A percentile compares a stretch with the other conserved stretches of the same genome.
phyloP scores from a whole-genome alignment of 2,113 vertebrate genomes.

The Trichomycterus rosablanca region DNA sequence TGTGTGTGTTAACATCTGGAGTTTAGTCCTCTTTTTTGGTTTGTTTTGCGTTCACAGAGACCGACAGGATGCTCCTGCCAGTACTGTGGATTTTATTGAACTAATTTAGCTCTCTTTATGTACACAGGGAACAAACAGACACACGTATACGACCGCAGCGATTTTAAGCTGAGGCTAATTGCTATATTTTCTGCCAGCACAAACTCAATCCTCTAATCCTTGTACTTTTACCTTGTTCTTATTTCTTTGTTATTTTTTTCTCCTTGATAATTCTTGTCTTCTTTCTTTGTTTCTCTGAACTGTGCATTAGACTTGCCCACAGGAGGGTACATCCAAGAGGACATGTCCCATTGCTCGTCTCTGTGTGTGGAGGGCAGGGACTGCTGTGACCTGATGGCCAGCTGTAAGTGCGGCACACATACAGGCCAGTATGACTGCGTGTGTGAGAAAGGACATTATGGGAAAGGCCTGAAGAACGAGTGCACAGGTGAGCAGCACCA shows the following conservation, averaged over 20 bases:
- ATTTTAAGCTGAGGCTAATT: background rate
- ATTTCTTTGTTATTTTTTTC: background rate
- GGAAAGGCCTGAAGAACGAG: conserved; percentile 88
- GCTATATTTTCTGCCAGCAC: background rate
- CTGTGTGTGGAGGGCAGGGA: conserved; percentile 81
- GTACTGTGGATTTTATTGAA: conserved; percentile 15
- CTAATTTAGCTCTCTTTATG: background rate
- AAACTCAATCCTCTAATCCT: background rate
- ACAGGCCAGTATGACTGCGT: conserved; percentile 96
- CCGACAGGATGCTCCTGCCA: conserved; percentile 35
- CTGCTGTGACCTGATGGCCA: conserved; percentile 94
- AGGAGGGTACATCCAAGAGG: conserved; percentile 93
- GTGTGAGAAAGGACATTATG: conserved; percentile 92
- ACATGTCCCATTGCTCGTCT: conserved; percentile 78
- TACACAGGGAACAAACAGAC: background rate
- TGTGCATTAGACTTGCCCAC: conserved; percentile 80
- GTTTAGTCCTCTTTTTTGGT: conserved; percentile 21
- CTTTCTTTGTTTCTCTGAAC: background rate
- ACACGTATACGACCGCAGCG: conserved; percentile 7
- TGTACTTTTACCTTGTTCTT: background rate
- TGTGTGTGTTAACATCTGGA: conserved; percentile 41
- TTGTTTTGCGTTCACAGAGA: conserved; percentile 31
- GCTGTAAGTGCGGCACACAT: conserved; percentile 93
- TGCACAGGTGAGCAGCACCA: conserved; percentile 75
- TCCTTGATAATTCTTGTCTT: background rate